These are phyloP conservation scores for Pitangus sulphuratus DNA, from an alignment of 2,797 vertebrate genomes.

Conservation along the genomic window DNA sequence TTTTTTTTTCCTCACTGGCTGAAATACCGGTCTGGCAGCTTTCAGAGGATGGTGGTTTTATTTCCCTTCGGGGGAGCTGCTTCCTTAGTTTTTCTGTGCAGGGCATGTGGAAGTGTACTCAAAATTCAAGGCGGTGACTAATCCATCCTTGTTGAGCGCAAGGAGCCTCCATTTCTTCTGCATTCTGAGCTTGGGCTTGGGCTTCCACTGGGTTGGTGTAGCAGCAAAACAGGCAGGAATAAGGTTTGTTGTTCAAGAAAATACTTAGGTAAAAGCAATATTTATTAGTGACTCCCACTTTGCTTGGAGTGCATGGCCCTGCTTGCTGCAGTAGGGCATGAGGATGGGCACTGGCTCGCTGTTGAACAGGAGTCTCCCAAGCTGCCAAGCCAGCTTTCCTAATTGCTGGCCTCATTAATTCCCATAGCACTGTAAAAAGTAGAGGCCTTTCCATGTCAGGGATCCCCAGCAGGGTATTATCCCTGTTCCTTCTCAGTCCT, in stretches of 20 bases:
- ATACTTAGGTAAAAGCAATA: not conserved
- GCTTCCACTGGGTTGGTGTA: not conserved
- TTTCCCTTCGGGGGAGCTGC: not conserved
- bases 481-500: not conserved
- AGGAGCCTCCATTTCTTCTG: not conserved
- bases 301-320: rapidly evolving
- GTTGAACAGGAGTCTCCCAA: not conserved
- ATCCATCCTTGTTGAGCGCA: not conserved
- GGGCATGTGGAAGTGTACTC: not conserved
- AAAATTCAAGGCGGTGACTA: not conserved
- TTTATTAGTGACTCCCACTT: not conserved
- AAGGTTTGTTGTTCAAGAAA: not conserved
- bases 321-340: rapidly evolving
- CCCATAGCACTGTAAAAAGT: rapidly evolving
- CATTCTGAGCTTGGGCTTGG: not conserved
- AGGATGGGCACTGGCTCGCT: rapidly evolving
- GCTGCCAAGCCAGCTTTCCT: not conserved
- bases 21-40: not conserved
- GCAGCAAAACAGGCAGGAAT: not conserved
- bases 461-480: rapidly evolving
- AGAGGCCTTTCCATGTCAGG: rapidly evolving
- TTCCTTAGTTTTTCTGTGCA: not conserved
- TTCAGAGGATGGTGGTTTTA: not conserved
- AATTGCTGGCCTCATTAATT: not conserved
- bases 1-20: not conserved